A percentile compares a stretch with the other conserved stretches of the same genome.
Conservation (phyloP, 2,888 invertebrate genomes). For the Actias luna region DNA sequence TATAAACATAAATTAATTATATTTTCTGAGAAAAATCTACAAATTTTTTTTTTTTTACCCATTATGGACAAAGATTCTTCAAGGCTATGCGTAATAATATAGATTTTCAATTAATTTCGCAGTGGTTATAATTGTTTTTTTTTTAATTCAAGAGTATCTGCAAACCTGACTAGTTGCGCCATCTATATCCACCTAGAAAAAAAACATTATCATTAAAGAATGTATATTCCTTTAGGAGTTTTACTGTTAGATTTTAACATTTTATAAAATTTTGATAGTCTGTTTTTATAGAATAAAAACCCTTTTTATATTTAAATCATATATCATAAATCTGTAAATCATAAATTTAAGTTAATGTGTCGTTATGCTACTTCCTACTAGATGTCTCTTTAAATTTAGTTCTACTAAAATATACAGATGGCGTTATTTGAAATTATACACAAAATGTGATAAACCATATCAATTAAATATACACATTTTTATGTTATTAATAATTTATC, state of each 20-base stretch:
- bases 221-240: not conserved
- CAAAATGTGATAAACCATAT: not conserved
- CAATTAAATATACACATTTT: not conserved
- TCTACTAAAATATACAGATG: not conserved
- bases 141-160: not conserved
- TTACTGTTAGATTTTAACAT: not conserved
- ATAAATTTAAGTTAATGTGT: not conserved
- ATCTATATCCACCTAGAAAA: not conserved
- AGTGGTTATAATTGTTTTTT: not conserved
- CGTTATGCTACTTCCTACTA: not conserved
- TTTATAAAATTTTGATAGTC: no score
- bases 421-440: not conserved
- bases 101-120: not conserved
- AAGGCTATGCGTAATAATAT: no score
- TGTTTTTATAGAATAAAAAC: not conserved
- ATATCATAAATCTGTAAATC: not conserved
- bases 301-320: not conserved
- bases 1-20: no score
- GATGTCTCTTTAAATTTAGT: not conserved
- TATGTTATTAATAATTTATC: not conserved
- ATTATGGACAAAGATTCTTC: no score
- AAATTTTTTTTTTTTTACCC: no score
- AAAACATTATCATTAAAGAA: not conserved
- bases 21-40: no score
- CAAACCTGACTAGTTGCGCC: not conserved